These are phyloP conservation scores for Rosalia funebris DNA, from an alignment of 2,888 invertebrate genomes.

Conservation along the genomic window DNA sequence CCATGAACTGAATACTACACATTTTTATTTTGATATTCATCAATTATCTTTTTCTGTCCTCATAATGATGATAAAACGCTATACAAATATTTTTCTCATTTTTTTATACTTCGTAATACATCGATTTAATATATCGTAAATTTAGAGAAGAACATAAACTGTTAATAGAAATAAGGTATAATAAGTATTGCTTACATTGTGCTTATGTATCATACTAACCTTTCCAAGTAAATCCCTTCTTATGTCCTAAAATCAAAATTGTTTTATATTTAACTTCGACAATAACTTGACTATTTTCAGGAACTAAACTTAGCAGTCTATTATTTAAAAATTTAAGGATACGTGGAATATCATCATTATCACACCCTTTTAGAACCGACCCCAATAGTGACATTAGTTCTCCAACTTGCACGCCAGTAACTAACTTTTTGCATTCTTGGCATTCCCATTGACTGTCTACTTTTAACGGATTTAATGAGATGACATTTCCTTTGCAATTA, in stretches of 20 bases:
- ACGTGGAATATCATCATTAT: constrained; percentile 66
- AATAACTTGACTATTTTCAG: constrained; percentile 70
- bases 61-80: too few species aligned
- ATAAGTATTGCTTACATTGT: too few species aligned
- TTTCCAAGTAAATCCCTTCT: constrained; percentile 68
- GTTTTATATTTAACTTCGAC: constrained; percentile 73
- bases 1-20: too few species aligned
- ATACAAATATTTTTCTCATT: too few species aligned
- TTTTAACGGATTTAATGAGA: constrained; percentile 69
- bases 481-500: constrained; percentile 66
- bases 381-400: constrained; percentile 67
- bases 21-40: too few species aligned
- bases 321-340: constrained; percentile 69
- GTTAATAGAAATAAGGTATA: too few species aligned
- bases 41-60: too few species aligned
- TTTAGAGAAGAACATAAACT: too few species aligned
- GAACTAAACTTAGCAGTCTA: constrained; percentile 68
- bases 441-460: constrained; percentile 70
- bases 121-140: too few species aligned
- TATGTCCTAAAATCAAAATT: constrained; percentile 71
- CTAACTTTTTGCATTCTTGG: constrained; percentile 63
- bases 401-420: constrained; percentile 66
- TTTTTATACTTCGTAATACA: too few species aligned
- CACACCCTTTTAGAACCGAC: constrained; percentile 67
- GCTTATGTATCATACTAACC: too few species aligned